These are phyloP conservation scores for Mylabris phalerata DNA, from an alignment of 1,140 invertebrate genomes.

Conservation along the genomic window DNA sequence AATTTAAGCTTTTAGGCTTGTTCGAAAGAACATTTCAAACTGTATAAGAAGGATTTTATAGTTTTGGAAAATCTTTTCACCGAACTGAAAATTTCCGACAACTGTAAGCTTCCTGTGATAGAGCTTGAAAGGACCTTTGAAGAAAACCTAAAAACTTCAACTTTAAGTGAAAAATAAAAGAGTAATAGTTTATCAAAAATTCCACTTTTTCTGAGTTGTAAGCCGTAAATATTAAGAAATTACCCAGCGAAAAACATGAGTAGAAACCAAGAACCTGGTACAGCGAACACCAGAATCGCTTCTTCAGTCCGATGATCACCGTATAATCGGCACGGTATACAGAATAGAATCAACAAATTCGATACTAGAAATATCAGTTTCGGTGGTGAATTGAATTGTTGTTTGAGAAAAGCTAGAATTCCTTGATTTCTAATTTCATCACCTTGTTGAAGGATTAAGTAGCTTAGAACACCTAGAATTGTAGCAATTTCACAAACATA, in stretches of 20 bases:
- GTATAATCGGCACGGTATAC: constrained; percentile 81
- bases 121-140: too few relatives aligned
- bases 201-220: too few relatives aligned
- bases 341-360: constrained; percentile 85
- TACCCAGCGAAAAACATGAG: constrained; percentile 99
- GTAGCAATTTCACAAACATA: constrained; percentile 77
- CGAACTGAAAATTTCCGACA: too few relatives aligned
- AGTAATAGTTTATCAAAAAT: too few relatives aligned
- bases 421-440: constrained; percentile 93
- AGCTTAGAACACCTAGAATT: constrained; percentile 75
- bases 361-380: constrained; percentile 91
- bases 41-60: too few relatives aligned
- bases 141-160: too few relatives aligned
- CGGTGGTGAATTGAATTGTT: constrained; percentile 85
- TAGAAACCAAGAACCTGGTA: constrained; percentile 94
- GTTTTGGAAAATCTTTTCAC: too few relatives aligned
- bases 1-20: too few relatives aligned
- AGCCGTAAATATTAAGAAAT: constrained; percentile 17
- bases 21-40: too few relatives aligned
- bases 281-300: constrained; percentile 81
- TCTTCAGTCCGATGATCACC: constrained; percentile 77
- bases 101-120: too few relatives aligned
- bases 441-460: constrained; percentile 86
- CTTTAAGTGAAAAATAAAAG: too few relatives aligned
- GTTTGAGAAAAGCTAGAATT: constrained; percentile 80